These are phyloP conservation scores for Octomys mimax DNA, from an alignment of 2,797 vertebrate genomes.

Conservation along the genomic window DNA sequence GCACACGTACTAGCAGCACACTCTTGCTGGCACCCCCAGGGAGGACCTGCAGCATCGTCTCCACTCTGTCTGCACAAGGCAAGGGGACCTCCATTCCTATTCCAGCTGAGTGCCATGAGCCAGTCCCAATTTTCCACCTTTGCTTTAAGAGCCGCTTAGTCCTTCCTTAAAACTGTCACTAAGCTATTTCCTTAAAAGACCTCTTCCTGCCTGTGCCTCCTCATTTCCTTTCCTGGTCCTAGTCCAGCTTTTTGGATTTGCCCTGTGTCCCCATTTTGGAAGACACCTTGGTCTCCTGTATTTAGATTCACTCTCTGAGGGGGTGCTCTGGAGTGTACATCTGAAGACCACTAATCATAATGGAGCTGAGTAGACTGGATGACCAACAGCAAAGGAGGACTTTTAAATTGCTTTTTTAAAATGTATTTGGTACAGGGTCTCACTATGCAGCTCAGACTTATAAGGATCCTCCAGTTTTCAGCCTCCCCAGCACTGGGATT, in stretches of 20 bases:
- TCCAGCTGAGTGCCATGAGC: background rate
- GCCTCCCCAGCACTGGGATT: too few species aligned
- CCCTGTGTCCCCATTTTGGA: background rate
- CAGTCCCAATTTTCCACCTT: background rate
- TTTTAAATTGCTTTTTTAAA: background rate
- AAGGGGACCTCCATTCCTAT: background rate
- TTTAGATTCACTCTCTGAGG: background rate
- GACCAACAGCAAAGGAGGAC: background rate
- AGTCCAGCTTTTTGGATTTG: background rate
- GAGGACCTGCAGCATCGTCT: too few species aligned
- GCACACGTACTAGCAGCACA: fast-evolving
- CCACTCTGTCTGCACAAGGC: fast-evolving
- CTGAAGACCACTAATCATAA: background rate
- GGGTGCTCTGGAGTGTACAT: background rate
- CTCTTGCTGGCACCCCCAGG: too few species aligned
- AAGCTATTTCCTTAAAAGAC: background rate
- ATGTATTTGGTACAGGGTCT: too few species aligned
- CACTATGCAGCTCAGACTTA: too few species aligned
- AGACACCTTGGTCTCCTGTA: background rate
- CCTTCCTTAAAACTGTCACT: background rate
- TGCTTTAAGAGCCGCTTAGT: slow-evolving; percentile 3
- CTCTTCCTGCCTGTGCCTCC: background rate
- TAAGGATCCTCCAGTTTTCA: too few species aligned
- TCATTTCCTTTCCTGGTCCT: background rate
- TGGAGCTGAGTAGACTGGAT: background rate